These are phyloP conservation scores for Dufourea novaeangliae DNA, from an alignment of 1,140 invertebrate genomes.

Conservation along the genomic window DNA sequence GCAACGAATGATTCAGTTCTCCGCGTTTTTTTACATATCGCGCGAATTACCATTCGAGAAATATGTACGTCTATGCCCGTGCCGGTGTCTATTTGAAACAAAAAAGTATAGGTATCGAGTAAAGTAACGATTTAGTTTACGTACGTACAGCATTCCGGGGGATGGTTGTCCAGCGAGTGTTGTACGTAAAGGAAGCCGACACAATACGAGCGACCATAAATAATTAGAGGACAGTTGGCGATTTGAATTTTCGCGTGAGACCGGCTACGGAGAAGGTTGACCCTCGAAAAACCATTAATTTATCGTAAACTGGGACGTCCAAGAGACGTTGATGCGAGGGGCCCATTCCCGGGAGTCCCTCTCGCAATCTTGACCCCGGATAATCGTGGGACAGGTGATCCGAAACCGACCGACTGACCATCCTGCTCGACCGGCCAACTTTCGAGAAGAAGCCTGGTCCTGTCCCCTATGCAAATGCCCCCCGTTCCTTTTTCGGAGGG, in stretches of 20 bases:
- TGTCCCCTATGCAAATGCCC: slow-evolving; percentile 72
- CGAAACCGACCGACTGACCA: slow-evolving; percentile 70
- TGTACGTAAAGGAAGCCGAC: neutral
- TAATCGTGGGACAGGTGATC: slow-evolving; percentile 79
- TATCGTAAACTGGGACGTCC: slow-evolving; percentile 72
- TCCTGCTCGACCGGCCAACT: slow-evolving; percentile 40
- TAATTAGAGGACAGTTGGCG: slow-evolving; percentile 67
- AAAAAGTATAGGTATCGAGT: too few species aligned
- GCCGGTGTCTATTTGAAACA: too few species aligned
- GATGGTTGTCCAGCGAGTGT: neutral
- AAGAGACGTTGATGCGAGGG: slow-evolving; percentile 30
- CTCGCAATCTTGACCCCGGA: slow-evolving; percentile 75
- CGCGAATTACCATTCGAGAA: too few species aligned
- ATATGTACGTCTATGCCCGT: too few species aligned
- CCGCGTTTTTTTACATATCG: too few species aligned
- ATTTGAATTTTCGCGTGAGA: slow-evolving; percentile 65
- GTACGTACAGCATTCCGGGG: neutral
- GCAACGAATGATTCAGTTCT: too few species aligned
- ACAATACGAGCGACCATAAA: slow-evolving; percentile 66
- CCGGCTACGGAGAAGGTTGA: slow-evolving; percentile 45
- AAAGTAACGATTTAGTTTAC: too few species aligned
- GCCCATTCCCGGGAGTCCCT: slow-evolving; percentile 48
- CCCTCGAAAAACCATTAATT: slow-evolving; percentile 75
- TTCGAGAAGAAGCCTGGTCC: slow-evolving; percentile 53
- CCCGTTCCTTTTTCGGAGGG: slow-evolving; percentile 32